Evolutionary conservation across 2,113 vertebrate species (phyloP), one percentile per base, ranked within the genome.

Genomic region (Fulica atra): DNA sequence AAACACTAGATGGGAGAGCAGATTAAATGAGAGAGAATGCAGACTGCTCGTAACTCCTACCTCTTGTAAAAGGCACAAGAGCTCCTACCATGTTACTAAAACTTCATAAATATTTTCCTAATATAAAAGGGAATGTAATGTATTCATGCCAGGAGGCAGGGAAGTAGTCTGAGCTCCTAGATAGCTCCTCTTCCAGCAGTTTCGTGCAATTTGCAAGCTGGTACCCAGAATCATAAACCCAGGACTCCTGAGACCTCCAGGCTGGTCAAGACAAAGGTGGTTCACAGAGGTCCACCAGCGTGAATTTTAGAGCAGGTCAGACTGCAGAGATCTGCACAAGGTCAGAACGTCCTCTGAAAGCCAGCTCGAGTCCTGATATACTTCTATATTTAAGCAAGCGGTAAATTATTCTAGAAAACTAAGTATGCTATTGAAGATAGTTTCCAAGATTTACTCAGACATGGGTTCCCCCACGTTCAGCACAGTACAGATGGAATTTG

Each of bases 31-130:
- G 69, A 93, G 40, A 60, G 56, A 88, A 96, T 42, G 23, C 93
- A 91, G 77, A 40, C 70, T 91, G 77, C 87, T 95, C 5, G 0
- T 86, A 93, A 93, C 87, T 94, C 51, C 42, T 81, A 72, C 80
- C 61, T 92, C 57, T 96, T 78, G 28, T 86, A 93, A 96, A 88
- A 93, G 65, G 92, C 35, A 38, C 61, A 64, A 76, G 65, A 94
- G 77, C 63, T 65, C 81, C 88, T 85, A 93, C 69, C 57, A 89
- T 20, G 57, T 92, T 93, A 87, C 81, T 93, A 95, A 94, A 92
- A 81, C 81, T 92, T 93, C 90, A 95, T 77, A 94, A 92, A 94
- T 86, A 86, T 88, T 96, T 96, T 92, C 92, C 50, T 92, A 91
- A 93, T 84, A 85, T 69, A 87, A 94, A 96, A 85, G 84, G 50